Evolutionary conservation across 2,888 invertebrate genomes (phyloP).

Genomic region (Tenthredo mesomela): DNA sequence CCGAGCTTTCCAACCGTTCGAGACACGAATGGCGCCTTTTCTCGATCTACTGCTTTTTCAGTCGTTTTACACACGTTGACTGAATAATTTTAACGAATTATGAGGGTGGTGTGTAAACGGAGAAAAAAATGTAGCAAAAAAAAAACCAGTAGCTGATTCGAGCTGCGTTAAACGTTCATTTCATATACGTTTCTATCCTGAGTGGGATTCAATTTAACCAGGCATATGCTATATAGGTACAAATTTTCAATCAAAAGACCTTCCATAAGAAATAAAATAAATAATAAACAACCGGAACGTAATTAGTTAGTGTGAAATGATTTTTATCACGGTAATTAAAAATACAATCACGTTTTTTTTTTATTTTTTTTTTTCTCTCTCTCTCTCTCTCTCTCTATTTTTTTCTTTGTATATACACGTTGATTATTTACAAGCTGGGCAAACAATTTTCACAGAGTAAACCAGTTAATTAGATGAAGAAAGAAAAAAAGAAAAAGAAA

Average conservation of each 20-base stretch:
- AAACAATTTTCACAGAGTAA: slow-evolving; percentile 38
- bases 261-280: not conserved
- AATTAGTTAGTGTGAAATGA: slow-evolving; percentile 13
- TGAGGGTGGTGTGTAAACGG: not conserved
- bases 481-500: not conserved
- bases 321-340: slow-evolving; percentile 17
- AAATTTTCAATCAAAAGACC: not conserved
- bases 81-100: not conserved
- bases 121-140: not conserved
- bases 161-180: not conserved
- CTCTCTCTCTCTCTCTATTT: not conserved
- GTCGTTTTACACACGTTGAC: not conserved
- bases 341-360: not conserved
- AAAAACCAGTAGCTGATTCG: not conserved
- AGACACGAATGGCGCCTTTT: slow-evolving; percentile 6
- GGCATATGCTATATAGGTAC: not conserved
- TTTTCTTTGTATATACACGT: not conserved
- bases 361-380: not conserved
- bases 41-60: not conserved
- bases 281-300: not conserved
- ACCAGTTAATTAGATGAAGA: slow-evolving; percentile 28
- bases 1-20: not conserved
- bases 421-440: slow-evolving; percentile 13
- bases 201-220: not conserved
- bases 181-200: not conserved